These are phyloP conservation scores for Lutjanus erythropterus DNA, from an alignment of 2,113 vertebrate species.

Conservation along the genomic window DNA sequence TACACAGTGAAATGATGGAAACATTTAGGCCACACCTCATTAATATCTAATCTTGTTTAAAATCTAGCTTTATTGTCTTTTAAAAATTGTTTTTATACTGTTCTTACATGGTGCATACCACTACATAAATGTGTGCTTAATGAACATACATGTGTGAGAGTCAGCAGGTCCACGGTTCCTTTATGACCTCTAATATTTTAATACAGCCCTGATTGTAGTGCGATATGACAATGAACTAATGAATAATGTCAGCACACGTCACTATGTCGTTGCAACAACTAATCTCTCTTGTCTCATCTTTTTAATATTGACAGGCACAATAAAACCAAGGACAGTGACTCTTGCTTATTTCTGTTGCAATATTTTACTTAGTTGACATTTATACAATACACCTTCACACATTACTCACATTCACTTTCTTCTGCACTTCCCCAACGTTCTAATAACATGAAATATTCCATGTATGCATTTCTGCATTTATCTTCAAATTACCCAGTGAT, in stretches of 20 bases:
- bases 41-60: background rate
- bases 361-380: background rate
- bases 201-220: background rate
- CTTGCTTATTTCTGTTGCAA: background rate
- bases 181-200: background rate
- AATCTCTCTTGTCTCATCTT: background rate
- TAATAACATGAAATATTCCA: background rate
- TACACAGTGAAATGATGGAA: background rate
- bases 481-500: background rate
- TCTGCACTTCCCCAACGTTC: background rate
- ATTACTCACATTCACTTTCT: background rate
- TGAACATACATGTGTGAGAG: background rate
- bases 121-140: background rate
- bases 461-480: background rate
- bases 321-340: background rate
- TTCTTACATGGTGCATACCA: background rate
- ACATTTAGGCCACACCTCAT: background rate
- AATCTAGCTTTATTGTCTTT: background rate
- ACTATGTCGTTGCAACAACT: background rate
- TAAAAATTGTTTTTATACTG: background rate
- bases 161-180: too few species aligned
- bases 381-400: background rate
- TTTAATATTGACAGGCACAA: background rate
- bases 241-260: background rate
- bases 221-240: too few species aligned